These are phyloP conservation scores for Synanthedon andrenaeformis DNA, from an alignment of 2,888 invertebrate genomes.

Conservation along the genomic window DNA sequence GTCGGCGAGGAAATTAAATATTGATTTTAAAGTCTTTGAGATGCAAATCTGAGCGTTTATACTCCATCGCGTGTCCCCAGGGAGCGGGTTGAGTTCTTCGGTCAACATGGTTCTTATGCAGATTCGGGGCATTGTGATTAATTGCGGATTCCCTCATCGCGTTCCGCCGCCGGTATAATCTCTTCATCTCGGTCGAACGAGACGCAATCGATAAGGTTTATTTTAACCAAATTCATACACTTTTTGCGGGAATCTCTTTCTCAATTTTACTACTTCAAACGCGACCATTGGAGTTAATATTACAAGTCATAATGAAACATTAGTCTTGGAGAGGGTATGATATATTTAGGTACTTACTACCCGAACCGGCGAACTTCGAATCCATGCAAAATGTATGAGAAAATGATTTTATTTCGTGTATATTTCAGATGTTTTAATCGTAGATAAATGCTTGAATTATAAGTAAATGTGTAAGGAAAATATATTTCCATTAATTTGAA, in stretches of 20 bases:
- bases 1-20: background rate
- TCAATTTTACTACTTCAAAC: too few species aligned
- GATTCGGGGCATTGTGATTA: constrained; percentile 8
- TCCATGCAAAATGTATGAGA: too few species aligned
- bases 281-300: too few species aligned
- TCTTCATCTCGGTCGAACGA: background rate
- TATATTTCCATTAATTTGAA: too few species aligned
- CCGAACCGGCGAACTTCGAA: too few species aligned
- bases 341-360: too few species aligned
- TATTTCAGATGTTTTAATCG: too few species aligned
- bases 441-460: too few species aligned
- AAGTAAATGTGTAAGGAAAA: too few species aligned
- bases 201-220: background rate
- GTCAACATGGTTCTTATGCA: background rate
- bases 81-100: background rate
- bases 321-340: too few species aligned
- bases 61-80: background rate
- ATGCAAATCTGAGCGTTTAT: background rate
- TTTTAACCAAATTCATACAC: background rate
- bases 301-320: too few species aligned
- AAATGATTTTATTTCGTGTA: too few species aligned
- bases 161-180: background rate
- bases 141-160: constrained; percentile 7
- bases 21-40: background rate
- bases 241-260: background rate